These are phyloP conservation scores for Therioaphis trifolii DNA, from an alignment of 2,888 invertebrate genomes.

Conservation along the genomic window DNA sequence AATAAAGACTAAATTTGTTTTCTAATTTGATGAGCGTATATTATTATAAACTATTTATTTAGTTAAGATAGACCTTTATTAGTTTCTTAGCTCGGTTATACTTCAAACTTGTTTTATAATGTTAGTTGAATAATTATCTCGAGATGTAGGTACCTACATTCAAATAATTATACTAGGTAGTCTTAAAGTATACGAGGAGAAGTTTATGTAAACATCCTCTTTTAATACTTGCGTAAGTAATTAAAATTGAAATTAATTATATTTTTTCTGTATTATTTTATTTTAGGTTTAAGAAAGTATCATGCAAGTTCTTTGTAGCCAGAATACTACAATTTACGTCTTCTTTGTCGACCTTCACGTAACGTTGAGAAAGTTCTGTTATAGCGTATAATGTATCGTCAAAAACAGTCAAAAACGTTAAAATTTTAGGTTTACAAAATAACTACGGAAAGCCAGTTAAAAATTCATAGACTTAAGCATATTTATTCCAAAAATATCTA, in stretches of 20 bases:
- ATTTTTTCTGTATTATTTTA: not conserved
- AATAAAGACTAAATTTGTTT: not conserved
- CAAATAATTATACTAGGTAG: slow-evolving; percentile 19
- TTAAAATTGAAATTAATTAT: slow-evolving; percentile 50
- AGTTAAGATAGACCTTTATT: not conserved
- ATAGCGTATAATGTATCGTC: no score
- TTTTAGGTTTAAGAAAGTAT: not conserved
- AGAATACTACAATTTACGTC: not conserved
- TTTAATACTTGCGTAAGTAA: not conserved
- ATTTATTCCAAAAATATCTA: no score
- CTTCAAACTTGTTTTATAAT: slow-evolving; percentile 31
- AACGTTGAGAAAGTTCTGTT: not conserved
- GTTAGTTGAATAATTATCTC: slow-evolving; percentile 13
- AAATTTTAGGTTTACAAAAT: no score
- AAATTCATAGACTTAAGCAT: no score
- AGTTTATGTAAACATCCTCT: slow-evolving; percentile 10
- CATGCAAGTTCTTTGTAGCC: not conserved
- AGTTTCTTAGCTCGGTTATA: slow-evolving; percentile 9
- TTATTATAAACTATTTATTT: slow-evolving; percentile 3
- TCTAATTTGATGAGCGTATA: not conserved
- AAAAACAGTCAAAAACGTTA: no score
- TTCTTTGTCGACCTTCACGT: not conserved
- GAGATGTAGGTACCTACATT: slow-evolving; percentile 9
- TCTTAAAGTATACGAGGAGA: slow-evolving; percentile 16
- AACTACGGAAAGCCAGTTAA: no score